phyloP scores from a whole-genome alignment of 2,113 vertebrate species.

The Haemorhous mexicanus region DNA sequence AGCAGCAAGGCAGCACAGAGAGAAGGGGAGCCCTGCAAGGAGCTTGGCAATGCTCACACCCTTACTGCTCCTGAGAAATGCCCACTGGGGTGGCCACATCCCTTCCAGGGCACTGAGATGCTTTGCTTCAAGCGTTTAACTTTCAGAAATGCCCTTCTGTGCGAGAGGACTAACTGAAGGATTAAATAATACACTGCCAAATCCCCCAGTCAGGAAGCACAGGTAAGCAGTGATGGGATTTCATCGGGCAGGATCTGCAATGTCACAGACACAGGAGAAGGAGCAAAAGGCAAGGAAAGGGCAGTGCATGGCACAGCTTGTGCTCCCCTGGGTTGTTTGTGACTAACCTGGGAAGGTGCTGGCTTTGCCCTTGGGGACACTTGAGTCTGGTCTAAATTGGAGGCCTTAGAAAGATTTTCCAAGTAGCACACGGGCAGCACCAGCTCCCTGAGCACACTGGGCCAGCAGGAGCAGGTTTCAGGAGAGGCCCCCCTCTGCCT shows the following conservation, averaged over 20 bases:
- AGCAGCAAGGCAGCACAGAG: neutral
- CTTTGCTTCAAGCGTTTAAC: neutral
- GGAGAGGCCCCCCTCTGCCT: neutral
- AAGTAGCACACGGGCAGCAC: neutral
- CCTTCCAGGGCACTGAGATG: accelerated
- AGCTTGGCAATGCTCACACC: neutral
- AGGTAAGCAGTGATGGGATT: accelerated
- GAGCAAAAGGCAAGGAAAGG: neutral
- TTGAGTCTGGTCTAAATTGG: neutral
- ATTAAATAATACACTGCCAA: neutral
- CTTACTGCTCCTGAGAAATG: neutral
- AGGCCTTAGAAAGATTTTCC: neutral
- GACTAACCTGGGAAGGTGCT: neutral
- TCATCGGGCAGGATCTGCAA: neutral
- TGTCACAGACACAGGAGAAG: neutral
- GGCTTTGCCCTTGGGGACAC: neutral
- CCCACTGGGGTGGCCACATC: accelerated
- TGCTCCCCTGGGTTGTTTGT: neutral
- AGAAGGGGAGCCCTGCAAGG: neutral
- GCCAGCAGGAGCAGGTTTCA: neutral
- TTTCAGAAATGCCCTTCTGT: accelerated
- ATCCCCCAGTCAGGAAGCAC: neutral
- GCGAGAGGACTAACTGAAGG: neutral
- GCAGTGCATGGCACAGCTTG: neutral
- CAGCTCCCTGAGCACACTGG: neutral